These are phyloP conservation scores for Plecotus auritus DNA, from an alignment of 2,113 vertebrate species.

Conservation along the genomic window DNA sequence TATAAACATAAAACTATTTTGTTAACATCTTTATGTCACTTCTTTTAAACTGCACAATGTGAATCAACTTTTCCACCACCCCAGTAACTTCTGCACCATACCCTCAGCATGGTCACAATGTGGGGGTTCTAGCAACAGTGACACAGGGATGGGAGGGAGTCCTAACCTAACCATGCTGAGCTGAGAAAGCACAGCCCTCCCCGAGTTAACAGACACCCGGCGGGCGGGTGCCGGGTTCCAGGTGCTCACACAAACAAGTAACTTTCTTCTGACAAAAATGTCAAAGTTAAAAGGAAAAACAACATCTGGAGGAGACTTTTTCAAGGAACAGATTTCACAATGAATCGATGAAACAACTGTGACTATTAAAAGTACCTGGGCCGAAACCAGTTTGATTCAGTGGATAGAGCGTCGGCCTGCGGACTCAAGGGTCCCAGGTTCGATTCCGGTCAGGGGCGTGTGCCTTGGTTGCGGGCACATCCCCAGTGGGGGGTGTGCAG, in stretches of 20 bases:
- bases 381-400: too few relatives aligned
- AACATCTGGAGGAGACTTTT: not conserved
- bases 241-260: not conserved
- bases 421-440: too few relatives aligned
- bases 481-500: too few relatives aligned
- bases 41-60: not conserved
- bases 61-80: not conserved
- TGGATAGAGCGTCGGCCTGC: too few relatives aligned
- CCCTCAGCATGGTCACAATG: not conserved
- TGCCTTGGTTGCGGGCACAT: too few relatives aligned
- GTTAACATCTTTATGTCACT: not conserved
- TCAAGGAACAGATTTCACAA: not conserved
- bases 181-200: not conserved
- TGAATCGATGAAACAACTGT: not conserved
- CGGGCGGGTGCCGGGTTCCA: too few relatives aligned
- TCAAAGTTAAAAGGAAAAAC: not conserved
- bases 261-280: not conserved
- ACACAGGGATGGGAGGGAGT: rapidly evolving
- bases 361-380: not conserved
- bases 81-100: not conserved
- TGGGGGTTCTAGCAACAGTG: not conserved
- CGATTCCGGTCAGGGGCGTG: too few relatives aligned
- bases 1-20: not conserved
- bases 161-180: too few relatives aligned
- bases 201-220: too few relatives aligned